phyloP scores from a whole-genome alignment of 2,113 vertebrate species.

The Callopanchax toddi region DNA sequence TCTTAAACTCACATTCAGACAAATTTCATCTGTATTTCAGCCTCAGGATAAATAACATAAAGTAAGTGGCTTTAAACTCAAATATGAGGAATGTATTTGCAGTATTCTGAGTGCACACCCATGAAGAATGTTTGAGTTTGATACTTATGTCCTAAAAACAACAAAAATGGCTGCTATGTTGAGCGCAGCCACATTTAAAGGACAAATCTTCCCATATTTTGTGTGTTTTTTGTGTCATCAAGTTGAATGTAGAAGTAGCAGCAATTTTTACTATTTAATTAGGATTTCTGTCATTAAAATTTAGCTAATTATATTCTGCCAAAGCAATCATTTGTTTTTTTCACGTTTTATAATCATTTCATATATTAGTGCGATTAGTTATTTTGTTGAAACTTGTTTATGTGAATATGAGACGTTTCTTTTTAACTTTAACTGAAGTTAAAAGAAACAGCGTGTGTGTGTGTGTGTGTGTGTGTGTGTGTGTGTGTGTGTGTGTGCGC shows the following conservation, averaged over 20 bases:
- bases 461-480: not conserved
- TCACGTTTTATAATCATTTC: not conserved
- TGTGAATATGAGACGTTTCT: not conserved
- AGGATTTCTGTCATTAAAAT: not conserved
- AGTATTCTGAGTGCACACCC: conserved; percentile 4
- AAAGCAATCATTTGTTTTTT: conserved; percentile 1
- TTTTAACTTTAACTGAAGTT: conserved; percentile 11
- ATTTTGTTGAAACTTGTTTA: not conserved
- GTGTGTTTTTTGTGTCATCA: not conserved
- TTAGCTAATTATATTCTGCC: conserved; percentile 2
- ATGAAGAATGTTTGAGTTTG: conserved; percentile 12
- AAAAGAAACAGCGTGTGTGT: conserved; percentile 22
- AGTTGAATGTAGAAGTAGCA: conserved; percentile 22
- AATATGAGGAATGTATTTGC: not conserved
- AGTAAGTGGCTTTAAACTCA: not conserved
- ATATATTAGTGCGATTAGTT: conserved; percentile 8
- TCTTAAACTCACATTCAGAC: not conserved
- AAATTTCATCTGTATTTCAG: not conserved
- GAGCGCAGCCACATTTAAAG: too few relatives aligned
- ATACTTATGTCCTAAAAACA: not conserved
- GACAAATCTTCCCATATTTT: not conserved
- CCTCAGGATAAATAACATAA: not conserved
- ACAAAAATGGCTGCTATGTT: conserved; percentile 36
- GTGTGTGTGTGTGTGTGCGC: not conserved
- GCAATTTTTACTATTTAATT: not conserved